These are phyloP conservation scores for Holocentrus rufus DNA, from an alignment of 2,797 vertebrate genomes.

Conservation along the genomic window DNA sequence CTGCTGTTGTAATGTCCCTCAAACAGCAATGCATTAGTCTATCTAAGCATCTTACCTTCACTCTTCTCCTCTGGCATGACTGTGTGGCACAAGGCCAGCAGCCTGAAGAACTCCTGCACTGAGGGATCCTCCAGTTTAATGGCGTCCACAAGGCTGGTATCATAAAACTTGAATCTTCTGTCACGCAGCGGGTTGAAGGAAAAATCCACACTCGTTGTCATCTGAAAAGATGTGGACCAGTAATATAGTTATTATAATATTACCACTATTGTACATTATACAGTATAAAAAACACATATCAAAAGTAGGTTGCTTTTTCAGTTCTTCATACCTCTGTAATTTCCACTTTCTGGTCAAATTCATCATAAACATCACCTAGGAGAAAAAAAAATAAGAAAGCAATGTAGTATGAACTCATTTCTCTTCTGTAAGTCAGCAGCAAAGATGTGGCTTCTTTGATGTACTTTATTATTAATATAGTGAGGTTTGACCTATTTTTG, in stretches of 20 bases:
- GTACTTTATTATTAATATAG: not conserved
- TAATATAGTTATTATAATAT: not conserved
- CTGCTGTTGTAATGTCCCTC: too few relatives aligned
- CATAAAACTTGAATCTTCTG: constrained; percentile 82
- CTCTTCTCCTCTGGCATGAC: constrained; percentile 93
- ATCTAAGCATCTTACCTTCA: constrained; percentile 76
- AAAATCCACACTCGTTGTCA: constrained; percentile 83
- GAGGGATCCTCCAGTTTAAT: constrained; percentile 83
- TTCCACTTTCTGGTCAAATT: constrained; percentile 81
- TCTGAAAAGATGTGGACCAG: constrained; percentile 67
- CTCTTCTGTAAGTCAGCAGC: not conserved
- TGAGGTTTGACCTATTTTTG: not conserved
- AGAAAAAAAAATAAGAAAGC: constrained; percentile 28
- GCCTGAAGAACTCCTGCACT: constrained; percentile 90
- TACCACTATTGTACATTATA: not conserved
- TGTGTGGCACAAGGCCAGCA: constrained; percentile 92
- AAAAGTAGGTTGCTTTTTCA: not conserved
- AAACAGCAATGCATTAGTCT: too few relatives aligned
- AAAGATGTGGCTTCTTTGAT: not conserved
- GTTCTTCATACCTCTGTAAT: constrained; percentile 79
- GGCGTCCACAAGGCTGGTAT: constrained; percentile 85
- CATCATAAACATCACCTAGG: constrained; percentile 82
- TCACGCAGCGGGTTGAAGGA: constrained; percentile 86
- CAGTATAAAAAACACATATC: not conserved
- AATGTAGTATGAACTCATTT: not conserved